phyloP scores from a whole-genome alignment of 2,888 invertebrate genomes.

The Eugnorisma glareosa region DNA sequence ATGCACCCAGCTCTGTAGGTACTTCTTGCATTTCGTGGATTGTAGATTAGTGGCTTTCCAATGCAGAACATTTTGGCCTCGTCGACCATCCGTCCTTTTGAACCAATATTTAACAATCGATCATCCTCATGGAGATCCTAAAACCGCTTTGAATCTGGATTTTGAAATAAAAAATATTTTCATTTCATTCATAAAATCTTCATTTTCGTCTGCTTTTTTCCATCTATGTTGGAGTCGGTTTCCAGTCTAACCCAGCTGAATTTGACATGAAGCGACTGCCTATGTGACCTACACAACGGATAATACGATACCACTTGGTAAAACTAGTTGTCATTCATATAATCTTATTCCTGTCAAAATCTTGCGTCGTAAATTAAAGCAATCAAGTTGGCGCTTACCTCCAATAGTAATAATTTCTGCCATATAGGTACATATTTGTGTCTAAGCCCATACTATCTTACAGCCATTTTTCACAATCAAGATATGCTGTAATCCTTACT shows the following conservation, averaged over 20 bases:
- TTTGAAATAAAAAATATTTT: neutral
- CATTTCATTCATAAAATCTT: neutral
- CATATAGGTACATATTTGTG: conserved; percentile 18
- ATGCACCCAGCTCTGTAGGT: too few species aligned
- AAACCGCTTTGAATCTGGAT: neutral
- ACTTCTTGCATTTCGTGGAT: neutral
- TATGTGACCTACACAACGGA: neutral
- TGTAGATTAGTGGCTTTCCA: neutral
- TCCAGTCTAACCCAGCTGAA: too few species aligned
- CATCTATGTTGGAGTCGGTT: too few species aligned
- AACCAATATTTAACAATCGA: neutral
- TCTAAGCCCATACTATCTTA: conserved; percentile 20
- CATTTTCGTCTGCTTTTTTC: neutral
- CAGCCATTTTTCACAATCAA: conserved; percentile 51
- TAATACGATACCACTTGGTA: neutral
- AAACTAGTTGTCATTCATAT: neutral
- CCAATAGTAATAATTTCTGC: conserved; percentile 17
- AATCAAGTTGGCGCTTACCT: conserved; percentile 21
- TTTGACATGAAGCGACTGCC: neutral
- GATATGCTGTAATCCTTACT: conserved; percentile 1
- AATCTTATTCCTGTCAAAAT: neutral
- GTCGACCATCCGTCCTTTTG: neutral
- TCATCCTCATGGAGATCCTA: neutral
- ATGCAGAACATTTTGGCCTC: neutral
- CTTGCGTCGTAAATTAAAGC: conserved; percentile 6